phyloP scores from a whole-genome alignment of 92 coral and sea anemone genomes.

The Isaurus tuberculatus region DNA sequence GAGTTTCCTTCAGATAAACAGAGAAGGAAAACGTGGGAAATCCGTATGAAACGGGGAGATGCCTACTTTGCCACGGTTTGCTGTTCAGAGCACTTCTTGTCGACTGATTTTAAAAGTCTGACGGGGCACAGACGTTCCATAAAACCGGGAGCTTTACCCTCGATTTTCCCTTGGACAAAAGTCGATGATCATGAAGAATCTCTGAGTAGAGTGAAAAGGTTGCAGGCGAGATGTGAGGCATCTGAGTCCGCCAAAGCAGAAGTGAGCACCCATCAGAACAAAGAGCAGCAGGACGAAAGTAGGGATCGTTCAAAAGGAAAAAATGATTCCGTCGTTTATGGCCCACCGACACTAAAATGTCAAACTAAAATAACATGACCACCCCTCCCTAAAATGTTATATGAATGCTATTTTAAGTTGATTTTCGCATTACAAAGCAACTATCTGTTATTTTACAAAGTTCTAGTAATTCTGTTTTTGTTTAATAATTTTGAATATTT shows the following conservation, averaged over 20 bases:
- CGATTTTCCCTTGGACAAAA: slow-evolving; percentile 56
- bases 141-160: slow-evolving; percentile 56
- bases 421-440: too few relatives aligned
- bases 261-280: too few relatives aligned
- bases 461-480: too few relatives aligned
- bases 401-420: too few relatives aligned
- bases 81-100: slow-evolving; percentile 67
- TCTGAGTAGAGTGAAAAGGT: slow-evolving; percentile 49
- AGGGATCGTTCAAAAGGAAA: too few relatives aligned
- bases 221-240: slow-evolving; percentile 34
- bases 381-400: too few relatives aligned
- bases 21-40: slow-evolving; percentile 53
- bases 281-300: too few relatives aligned
- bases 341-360: too few relatives aligned
- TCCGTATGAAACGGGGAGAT: slow-evolving; percentile 60
- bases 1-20: slow-evolving; percentile 46
- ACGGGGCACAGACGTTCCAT: slow-evolving; percentile 65
- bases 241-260: neutral
- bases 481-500: too few relatives aligned
- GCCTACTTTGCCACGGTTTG: slow-evolving; percentile 53
- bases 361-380: too few relatives aligned
- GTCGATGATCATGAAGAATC: slow-evolving; percentile 22
- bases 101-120: slow-evolving; percentile 70
- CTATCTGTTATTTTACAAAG: too few relatives aligned
- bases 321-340: too few relatives aligned